Evolutionary conservation across 2,888 invertebrate species (phyloP).

Genomic region (Cremastobaeus sp.): DNA sequence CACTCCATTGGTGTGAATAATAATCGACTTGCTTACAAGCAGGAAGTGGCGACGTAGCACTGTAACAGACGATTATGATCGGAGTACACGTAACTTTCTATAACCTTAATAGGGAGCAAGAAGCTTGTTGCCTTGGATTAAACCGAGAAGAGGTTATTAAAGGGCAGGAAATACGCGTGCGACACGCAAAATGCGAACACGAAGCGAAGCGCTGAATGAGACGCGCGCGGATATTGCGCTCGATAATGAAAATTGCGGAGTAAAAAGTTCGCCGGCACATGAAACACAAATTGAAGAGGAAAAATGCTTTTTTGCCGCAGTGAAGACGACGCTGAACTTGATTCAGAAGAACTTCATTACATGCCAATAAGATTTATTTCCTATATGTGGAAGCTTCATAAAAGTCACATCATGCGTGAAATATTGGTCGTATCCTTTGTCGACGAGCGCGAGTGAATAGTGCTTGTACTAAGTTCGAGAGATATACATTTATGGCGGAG

Average conservation of each 20-base stretch:
- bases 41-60: slow-evolving; percentile 6
- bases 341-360: slow-evolving; percentile 21
- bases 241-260: too few relatives aligned
- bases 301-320: too few relatives aligned
- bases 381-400: slow-evolving; percentile 15
- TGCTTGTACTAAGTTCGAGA: slow-evolving; percentile 22
- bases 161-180: slow-evolving; percentile 9
- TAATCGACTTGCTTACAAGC: slow-evolving; percentile 18
- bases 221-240: too few relatives aligned
- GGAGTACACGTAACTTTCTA: slow-evolving; percentile 22
- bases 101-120: slow-evolving; percentile 21
- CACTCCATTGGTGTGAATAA: slow-evolving; percentile 14
- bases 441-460: slow-evolving; percentile 10
- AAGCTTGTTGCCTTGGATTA: slow-evolving; percentile 15
- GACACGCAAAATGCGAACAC: slow-evolving; percentile 28
- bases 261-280: too few relatives aligned
- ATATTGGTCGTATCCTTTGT: slow-evolving; percentile 37
- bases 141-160: neutral
- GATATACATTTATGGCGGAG: slow-evolving; percentile 44
- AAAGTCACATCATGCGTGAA: slow-evolving; percentile 40
- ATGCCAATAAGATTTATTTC: slow-evolving; percentile 27
- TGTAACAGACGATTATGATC: slow-evolving; percentile 19
- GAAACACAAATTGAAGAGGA: too few relatives aligned
- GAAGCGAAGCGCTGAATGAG: neutral
- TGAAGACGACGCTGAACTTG: too few relatives aligned